Evolutionary conservation across 2,797 vertebrate species (phyloP).

Genomic region (Pseudochirops cupreus): DNA sequence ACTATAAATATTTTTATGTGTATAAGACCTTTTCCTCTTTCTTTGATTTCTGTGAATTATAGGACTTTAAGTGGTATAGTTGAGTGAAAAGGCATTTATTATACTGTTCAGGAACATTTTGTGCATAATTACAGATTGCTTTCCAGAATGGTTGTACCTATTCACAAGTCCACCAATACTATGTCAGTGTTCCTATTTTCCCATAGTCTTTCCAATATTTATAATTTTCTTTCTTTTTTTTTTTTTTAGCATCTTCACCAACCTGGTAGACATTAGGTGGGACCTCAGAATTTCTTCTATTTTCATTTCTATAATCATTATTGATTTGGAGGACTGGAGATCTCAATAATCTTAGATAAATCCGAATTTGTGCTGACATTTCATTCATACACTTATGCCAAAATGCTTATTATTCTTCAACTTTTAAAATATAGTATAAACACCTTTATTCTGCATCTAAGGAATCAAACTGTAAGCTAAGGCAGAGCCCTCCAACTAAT

Average conservation of each 20-base stretch:
- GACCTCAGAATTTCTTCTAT: neutral
- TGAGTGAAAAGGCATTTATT: neutral
- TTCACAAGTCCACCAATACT: neutral
- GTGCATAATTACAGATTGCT: neutral
- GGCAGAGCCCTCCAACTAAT: slow-evolving; percentile 17
- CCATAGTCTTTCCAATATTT: neutral
- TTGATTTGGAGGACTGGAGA: neutral
- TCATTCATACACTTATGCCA: slow-evolving; percentile 13
- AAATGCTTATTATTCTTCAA: neutral
- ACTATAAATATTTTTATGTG: neutral
- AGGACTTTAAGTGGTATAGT: neutral
- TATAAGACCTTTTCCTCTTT: neutral
- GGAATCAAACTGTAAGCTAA: neutral
- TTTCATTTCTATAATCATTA: neutral
- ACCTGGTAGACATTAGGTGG: neutral
- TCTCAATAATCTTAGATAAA: neutral
- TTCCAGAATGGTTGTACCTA: neutral
- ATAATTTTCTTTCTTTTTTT: slow-evolving; percentile 30
- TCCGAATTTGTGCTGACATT: neutral
- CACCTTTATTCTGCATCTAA: slow-evolving; percentile 30
- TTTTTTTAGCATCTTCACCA: neutral
- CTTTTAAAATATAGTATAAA: slow-evolving; percentile 8
- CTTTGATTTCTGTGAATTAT: neutral
- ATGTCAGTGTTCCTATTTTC: neutral
- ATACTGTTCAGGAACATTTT: neutral